Percentiles rank a stretch among this genome's conserved stretches.
These are phyloP conservation scores for Aphis craccivora DNA, from an alignment of 1,140 invertebrate genomes.

Conservation along the genomic window DNA sequence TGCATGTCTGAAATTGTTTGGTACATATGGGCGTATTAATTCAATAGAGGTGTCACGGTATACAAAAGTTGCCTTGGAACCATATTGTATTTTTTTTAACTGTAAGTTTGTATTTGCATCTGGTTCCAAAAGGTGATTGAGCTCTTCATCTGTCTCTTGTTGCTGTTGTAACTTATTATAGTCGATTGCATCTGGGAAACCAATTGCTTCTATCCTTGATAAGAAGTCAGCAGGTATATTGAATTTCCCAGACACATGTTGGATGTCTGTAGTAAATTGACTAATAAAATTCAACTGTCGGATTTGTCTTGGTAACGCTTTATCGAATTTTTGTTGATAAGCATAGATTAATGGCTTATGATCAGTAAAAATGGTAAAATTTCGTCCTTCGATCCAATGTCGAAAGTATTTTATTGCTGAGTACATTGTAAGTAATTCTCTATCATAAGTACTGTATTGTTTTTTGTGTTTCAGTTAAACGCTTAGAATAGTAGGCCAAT, in stretches of 20 bases:
- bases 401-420: neutral
- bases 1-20: neutral
- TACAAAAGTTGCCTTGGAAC: neutral
- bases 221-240: neutral
- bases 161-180: neutral
- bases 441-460: neutral
- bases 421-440: neutral
- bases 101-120: neutral
- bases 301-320: constrained; percentile 20
- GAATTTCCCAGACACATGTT: neutral
- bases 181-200: neutral
- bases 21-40: neutral
- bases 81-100: neutral
- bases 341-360: neutral
- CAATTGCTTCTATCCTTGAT: neutral
- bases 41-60: neutral
- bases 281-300: neutral
- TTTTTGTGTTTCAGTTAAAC: neutral
- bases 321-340: neutral
- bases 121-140: neutral
- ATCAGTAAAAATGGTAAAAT: neutral
- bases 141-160: neutral
- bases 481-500: neutral
- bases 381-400: neutral
- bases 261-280: constrained; percentile 25